Evolutionary conservation across 2,888 invertebrate species (phyloP).

Genomic region (Cephus nigrinus): DNA sequence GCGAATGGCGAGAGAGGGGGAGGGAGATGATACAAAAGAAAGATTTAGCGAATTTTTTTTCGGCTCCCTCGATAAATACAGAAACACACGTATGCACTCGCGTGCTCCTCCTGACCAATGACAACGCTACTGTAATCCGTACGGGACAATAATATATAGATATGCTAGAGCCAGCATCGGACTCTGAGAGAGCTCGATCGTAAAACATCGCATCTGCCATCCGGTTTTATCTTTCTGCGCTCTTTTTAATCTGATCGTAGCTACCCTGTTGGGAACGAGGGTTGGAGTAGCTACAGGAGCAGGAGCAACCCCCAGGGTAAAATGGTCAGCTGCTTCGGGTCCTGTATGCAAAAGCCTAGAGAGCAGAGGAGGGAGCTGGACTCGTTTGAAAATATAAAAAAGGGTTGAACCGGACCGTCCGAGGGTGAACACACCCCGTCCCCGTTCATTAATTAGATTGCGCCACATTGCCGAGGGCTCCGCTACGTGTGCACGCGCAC

Average conservation of each 20-base stretch:
- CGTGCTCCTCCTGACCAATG: no score
- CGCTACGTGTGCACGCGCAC: neutral
- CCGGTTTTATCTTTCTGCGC: conserved; percentile 57
- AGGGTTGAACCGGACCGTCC: neutral
- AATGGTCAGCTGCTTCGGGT: conserved; percentile 28
- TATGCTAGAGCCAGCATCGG: no score
- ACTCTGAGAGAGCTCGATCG: conserved; percentile 16
- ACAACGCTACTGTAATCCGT: no score
- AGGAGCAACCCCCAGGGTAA: conserved; percentile 29
- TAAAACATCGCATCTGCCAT: conserved; percentile 55
- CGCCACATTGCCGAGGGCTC: neutral
- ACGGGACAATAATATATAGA: neutral
- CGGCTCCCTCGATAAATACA: no score
- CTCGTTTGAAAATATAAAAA: neutral
- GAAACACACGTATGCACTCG: no score
- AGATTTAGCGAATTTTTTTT: no score
- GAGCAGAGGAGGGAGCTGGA: neutral
- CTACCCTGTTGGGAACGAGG: conserved; percentile 25
- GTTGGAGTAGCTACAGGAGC: neutral
- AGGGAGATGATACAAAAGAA: no score
- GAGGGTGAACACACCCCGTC: neutral
- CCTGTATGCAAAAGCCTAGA: conserved; percentile 29
- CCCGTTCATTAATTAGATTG: conserved; percentile 8
- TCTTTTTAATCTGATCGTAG: conserved; percentile 53
- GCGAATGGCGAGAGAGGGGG: no score